Base-by-base conservation (phyloP, 1,140 invertebrate genomes). In the Rhopalosiphum maidis region DNA sequence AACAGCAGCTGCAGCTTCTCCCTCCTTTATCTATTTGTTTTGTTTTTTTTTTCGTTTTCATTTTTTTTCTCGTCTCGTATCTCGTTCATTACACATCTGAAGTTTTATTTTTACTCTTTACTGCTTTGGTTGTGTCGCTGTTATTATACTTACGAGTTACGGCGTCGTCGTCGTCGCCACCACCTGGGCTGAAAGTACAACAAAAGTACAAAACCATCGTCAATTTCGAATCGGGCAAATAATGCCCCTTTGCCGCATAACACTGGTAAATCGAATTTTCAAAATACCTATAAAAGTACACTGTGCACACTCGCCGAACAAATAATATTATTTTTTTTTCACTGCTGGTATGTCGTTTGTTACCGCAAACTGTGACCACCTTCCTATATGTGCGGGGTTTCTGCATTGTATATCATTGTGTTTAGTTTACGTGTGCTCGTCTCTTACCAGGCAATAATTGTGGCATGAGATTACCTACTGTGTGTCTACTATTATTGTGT, bases 101-200 rank as follows among this genome's bases (percentile, higher is more conserved):
- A 82, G 90, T 46, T 91, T 91, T 91, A 91, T 91, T 91, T 91
- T 91, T 91, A 91, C n/a, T 83, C 68, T n/a, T 43, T 51, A 51
- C 15, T 37, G 9, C 37, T 85, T 21, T 85, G 8, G 60, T 68
- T 30, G 60, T 68, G 60, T 25, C 60, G 9, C 60, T 11, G 60
- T 68, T 68, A 15, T 68, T 68, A 15, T 15, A 68, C 30, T 25
- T 68, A n/a, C 30, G 60, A n/a, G 30, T 15, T 30, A 15, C 60
- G 11, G 60, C 60, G 60, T n/a, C 60, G 60, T 68, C 23, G 22
- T 22, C 21, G 9, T 35, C n/a, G 15, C 1, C 54, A 51, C 86
- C 87, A 54, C 87, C n/a, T 88, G 86, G 46, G 25, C n/a, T 4
- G 68, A 11, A 15, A n/a, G 15, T 48, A 60, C 23, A 1, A 60